These are phyloP conservation scores for Apodemia mormo DNA, from an alignment of 2,888 invertebrate genomes.

Conservation along the genomic window DNA sequence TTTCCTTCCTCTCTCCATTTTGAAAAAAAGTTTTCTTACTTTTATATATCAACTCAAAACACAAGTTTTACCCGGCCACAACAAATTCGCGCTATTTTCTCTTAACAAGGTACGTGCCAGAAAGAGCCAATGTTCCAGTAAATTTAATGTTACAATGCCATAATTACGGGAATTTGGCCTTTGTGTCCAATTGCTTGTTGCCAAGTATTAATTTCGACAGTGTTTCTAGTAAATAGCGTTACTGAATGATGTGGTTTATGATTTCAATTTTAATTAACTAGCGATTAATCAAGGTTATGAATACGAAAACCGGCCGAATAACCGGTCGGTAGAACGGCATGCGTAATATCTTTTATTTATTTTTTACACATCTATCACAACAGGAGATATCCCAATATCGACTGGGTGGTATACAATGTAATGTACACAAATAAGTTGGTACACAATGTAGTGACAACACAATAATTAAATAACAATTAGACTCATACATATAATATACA, in stretches of 20 bases:
- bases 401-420: too few relatives aligned
- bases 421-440: too few relatives aligned
- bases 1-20: not conserved
- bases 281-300: not conserved
- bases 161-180: slow-evolving; percentile 20
- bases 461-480: too few relatives aligned
- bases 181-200: slow-evolving; percentile 23
- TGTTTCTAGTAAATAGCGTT: not conserved
- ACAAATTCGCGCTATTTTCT: not conserved
- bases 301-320: not conserved
- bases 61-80: not conserved
- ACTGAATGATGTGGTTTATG: slow-evolving; percentile 5
- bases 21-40: not conserved
- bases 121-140: slow-evolving; percentile 20
- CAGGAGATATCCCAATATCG: too few relatives aligned
- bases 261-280: slow-evolving; percentile 12
- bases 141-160: slow-evolving; percentile 22
- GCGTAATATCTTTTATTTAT: too few relatives aligned
- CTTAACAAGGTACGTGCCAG: slow-evolving; percentile 10
- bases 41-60: not conserved
- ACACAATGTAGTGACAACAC: too few relatives aligned
- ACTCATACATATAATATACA: too few relatives aligned
- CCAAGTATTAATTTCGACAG: slow-evolving; percentile 19
- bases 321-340: too few relatives aligned
- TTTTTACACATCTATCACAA: too few relatives aligned